Percentiles rank a stretch among this genome's conserved stretches.
Conservation (phyloP, 2,888 invertebrate species). For the Dione vanillae region DNA sequence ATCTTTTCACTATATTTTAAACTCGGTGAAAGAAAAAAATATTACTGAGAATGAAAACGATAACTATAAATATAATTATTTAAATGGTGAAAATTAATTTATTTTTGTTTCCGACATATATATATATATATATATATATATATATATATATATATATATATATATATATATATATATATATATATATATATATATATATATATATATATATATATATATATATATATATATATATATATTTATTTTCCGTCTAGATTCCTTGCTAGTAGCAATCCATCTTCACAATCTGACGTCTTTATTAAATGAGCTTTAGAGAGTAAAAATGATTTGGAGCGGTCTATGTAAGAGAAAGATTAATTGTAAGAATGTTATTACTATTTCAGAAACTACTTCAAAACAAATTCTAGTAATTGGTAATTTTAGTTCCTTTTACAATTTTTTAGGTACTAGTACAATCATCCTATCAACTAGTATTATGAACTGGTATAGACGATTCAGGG, state of each 20-base stretch:
- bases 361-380: neutral
- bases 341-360: slow-evolving; percentile 48
- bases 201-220: too few relatives aligned
- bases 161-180: too few relatives aligned
- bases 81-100: too few relatives aligned
- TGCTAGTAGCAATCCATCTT: neutral
- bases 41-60: too few relatives aligned
- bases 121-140: too few relatives aligned
- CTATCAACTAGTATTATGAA: slow-evolving; percentile 54
- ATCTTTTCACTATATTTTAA: too few relatives aligned
- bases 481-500: slow-evolving; percentile 58
- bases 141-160: too few relatives aligned
- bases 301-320: neutral
- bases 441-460: slow-evolving; percentile 51
- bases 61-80: too few relatives aligned
- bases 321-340: slow-evolving; percentile 46
- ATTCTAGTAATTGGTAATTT: neutral
- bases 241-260: neutral
- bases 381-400: neutral
- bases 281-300: slow-evolving; percentile 10
- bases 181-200: too few relatives aligned
- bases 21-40: too few relatives aligned
- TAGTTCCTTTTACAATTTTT: neutral
- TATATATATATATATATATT: too few relatives aligned
- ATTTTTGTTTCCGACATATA: too few relatives aligned